Percentiles rank a stretch among this genome's conserved stretches.
phyloP scores from a whole-genome alignment of 2,797 vertebrate genomes.

The Pangasius larnaudii region DNA sequence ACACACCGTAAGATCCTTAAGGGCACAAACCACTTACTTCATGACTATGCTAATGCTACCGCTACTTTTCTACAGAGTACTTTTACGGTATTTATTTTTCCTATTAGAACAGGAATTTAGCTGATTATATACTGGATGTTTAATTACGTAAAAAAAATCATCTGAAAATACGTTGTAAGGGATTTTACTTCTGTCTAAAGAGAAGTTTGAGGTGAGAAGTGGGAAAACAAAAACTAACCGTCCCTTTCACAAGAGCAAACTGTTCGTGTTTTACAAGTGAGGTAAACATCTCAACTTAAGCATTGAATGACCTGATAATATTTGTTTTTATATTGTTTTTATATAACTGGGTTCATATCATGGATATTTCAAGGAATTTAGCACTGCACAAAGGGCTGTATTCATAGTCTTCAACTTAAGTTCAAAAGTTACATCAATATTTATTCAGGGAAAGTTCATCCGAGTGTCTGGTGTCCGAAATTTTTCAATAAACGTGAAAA shows the following conservation, averaged over 20 bases:
- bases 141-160: neutral
- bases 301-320: too few species aligned
- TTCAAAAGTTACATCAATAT: neutral
- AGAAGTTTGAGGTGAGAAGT: too few species aligned
- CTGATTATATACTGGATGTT: neutral
- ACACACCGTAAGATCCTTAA: neutral
- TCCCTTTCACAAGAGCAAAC: neutral
- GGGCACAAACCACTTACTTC: neutral
- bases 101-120: neutral
- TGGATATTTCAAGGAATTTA: neutral
- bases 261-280: too few species aligned
- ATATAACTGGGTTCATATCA: neutral
- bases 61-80: neutral
- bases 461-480: neutral
- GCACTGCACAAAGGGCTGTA: neutral
- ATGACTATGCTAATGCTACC: neutral
- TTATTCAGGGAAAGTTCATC: neutral
- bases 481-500: neutral
- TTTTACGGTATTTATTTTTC: neutral
- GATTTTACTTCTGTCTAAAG: too few species aligned
- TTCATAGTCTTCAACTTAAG: neutral
- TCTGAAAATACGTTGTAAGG: too few species aligned
- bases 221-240: too few species aligned
- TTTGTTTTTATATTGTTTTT: too few species aligned
- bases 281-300: neutral